Evolutionary conservation across 2,888 invertebrate genomes (phyloP).

Genomic region (Trilocha varians): DNA sequence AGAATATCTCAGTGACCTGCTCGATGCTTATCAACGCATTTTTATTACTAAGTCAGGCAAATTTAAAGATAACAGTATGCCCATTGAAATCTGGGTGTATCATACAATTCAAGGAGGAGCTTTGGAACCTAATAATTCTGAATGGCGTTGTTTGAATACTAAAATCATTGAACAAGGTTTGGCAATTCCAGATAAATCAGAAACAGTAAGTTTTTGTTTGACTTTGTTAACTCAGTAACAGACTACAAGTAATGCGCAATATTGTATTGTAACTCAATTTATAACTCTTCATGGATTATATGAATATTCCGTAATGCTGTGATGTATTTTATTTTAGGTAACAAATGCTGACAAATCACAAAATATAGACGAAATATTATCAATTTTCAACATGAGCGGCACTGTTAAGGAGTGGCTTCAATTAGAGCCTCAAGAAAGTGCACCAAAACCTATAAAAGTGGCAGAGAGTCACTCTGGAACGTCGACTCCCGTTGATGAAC

Average conservation of each 20-base stretch:
- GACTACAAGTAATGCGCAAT: too few relatives aligned
- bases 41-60: slow-evolving; percentile 72
- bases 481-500: slow-evolving; percentile 17
- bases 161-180: slow-evolving; percentile 78
- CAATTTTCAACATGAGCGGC: slow-evolving; percentile 51
- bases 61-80: slow-evolving; percentile 62
- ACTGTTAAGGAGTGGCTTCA: slow-evolving; percentile 53
- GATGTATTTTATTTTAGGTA: slow-evolving; percentile 1
- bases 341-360: neutral
- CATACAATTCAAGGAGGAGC: slow-evolving; percentile 75
- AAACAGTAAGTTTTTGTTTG: slow-evolving; percentile 39
- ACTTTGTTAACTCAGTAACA: too few relatives aligned
- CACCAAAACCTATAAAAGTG: slow-evolving; percentile 16
- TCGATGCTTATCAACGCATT: slow-evolving; percentile 59
- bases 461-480: slow-evolving; percentile 19
- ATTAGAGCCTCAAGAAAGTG: slow-evolving; percentile 33
- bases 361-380: slow-evolving; percentile 32
- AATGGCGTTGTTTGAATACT: slow-evolving; percentile 78
- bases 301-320: too few relatives aligned
- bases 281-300: too few relatives aligned
- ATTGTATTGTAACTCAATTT: too few relatives aligned
- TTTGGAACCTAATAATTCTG: slow-evolving; percentile 75
- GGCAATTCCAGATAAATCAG: slow-evolving; percentile 57
- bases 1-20: slow-evolving; percentile 71
- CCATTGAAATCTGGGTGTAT: slow-evolving; percentile 78